Base-by-base conservation (phyloP, 2,888 invertebrate genomes). In the Drosophila helvetica region DNA sequence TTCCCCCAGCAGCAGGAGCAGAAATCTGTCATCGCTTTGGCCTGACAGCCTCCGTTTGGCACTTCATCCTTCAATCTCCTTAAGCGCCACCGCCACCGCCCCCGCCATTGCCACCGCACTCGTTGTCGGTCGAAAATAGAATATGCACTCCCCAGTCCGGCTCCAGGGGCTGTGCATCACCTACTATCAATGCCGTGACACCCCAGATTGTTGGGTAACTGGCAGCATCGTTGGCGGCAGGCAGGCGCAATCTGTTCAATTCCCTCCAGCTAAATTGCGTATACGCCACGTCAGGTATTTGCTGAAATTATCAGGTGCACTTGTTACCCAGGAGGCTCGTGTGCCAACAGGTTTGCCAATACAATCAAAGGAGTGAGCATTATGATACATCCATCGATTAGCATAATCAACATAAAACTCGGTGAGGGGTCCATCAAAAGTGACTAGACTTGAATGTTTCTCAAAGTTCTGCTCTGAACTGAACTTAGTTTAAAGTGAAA, bases 271-370 rank as follows among this genome's bases (percentile, higher is more conserved):
- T 18, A 51, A 59, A 78, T 80, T 84, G 72, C 79, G 81, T 71
- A 84, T 80, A 75, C 84, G 86, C 78, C 68, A 45, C 73, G 55
- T 12, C 22, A 9, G 51, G 48, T 74, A 64, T 80, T 66, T 80
- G 58, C 51, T 9, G 57, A 65, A 75, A 71, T 78, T 78, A 78
- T 65, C 80, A 62, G 68, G 58, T 64, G 68, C 47, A 64, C 57
- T 51, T 51, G 55, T 54, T 38, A 4, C 5, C 30, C 42, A 43
- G 58, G 45, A 43, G 18, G 48, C 54, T 51, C 54, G 55, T 65
- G 66, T 58, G 19, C 8, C 52, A 43, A 45, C 19, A 7, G 27
- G 19, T 17, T 48, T 48, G 51, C 22, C 61, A 45, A 51, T 3
- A 12, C 33, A 33, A 9, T 30, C 10, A 9, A 9, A 30, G 10